Base-by-base conservation (phyloP, 2,888 invertebrate genomes). In the Xestia ashworthii region DNA sequence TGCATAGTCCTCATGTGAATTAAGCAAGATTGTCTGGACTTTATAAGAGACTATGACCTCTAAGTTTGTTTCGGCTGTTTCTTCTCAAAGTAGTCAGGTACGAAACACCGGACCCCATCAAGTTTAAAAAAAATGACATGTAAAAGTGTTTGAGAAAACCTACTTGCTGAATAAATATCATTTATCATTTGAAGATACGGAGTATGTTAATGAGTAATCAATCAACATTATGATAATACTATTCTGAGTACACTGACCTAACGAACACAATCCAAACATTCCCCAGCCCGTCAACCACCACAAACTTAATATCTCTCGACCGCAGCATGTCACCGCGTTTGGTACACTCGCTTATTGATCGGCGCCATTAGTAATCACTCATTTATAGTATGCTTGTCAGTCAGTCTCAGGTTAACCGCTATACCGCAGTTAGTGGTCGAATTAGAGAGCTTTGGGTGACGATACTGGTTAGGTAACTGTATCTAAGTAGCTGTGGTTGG, bases 241-340 rank as follows among this genome's bases (percentile, higher is more conserved):
- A 48, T 32, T 62, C 11, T 6, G 8, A 77, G 22, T 41, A 16
- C 11, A 1, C 22, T 32, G 41, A 2, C 3, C 12, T 38, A 32
- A 16, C n/a, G 25, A 72, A 48, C n/a, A 48, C 46, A 67, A 44
- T 0, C 16, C 25, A 8, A 62, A 44, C 48, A 66, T 66, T 55
- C 68, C 73, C 6, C 14, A n/a, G 9, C 2, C 46, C 65, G 16
- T 8, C 48, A 60, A 25, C 48, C 25, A 66, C 73, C 83, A 71
- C 72, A 46, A 72, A 82, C 81, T 81, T 64, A 72, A 71, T 72
- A 82, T 82, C 78, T 62, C 19, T 5, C 6, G 48, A 69, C 81
- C 82, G 22, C 82, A 80, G 76, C 76, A 32, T 58, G 80, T 82
- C 80, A 64, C 62, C 53, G 44, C 32, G 16, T 16, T 68, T 22